Conservation (phyloP, 2,888 invertebrate genomes). For the Epirrita christyi region DNA sequence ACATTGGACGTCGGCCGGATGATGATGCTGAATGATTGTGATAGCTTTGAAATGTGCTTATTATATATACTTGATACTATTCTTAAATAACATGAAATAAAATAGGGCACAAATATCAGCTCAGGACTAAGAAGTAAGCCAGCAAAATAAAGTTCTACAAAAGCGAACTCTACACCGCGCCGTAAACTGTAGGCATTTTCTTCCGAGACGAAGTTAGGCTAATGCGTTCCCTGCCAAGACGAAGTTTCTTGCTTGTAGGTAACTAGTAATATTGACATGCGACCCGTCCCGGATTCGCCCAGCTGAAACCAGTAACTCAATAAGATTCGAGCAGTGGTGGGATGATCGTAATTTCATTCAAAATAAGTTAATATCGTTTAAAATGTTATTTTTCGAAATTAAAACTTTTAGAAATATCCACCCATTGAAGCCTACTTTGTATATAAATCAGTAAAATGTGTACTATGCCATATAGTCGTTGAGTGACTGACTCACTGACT, state of each 20-base stretch:
- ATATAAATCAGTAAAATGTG: too few relatives aligned
- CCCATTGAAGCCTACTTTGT: slow-evolving; percentile 5
- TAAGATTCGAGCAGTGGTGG: neutral
- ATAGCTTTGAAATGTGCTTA: too few relatives aligned
- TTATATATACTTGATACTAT: too few relatives aligned
- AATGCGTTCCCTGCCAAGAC: slow-evolving; percentile 21
- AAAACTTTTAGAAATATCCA: neutral
- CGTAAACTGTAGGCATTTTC: slow-evolving; percentile 17
- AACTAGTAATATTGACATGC: slow-evolving; percentile 22
- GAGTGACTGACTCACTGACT: too few relatives aligned
- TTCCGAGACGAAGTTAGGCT: slow-evolving; percentile 24
- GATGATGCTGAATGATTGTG: too few relatives aligned
- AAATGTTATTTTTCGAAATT: neutral
- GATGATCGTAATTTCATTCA: neutral
- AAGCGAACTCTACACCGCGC: slow-evolving; percentile 14
- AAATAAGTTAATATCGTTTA: neutral
- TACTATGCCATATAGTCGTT: too few relatives aligned
- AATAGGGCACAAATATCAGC: too few relatives aligned
- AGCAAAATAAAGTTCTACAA: slow-evolving; percentile 16
- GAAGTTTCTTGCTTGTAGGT: slow-evolving; percentile 26
- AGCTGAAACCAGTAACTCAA: neutral
- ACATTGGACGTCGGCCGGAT: too few relatives aligned
- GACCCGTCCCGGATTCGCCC: slow-evolving; percentile 1
- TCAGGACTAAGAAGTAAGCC: slow-evolving; percentile 6
- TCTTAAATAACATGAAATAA: too few relatives aligned